Conservation (phyloP, 2,797 vertebrate genomes). For the Momotus momota region DNA sequence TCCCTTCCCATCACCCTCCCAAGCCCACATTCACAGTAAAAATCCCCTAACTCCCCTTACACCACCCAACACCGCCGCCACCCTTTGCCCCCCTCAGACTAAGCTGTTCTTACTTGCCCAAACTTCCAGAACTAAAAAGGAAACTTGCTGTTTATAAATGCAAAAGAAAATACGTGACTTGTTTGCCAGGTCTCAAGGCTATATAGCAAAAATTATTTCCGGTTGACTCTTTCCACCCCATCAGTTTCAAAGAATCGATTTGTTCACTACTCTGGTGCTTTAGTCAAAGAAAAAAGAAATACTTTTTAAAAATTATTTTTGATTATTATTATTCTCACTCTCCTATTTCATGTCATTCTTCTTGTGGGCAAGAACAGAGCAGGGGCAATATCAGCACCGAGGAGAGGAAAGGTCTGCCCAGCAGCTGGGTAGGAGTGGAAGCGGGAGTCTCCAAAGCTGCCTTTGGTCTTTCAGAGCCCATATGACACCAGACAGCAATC, state of each 20-base stretch:
- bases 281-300: not conserved
- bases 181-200: conserved; percentile 15
- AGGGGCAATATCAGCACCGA: not conserved
- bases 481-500: not conserved
- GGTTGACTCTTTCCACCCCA: conserved; percentile 12
- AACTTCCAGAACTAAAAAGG: not conserved
- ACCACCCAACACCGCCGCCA: not conserved
- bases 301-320: accelerated
- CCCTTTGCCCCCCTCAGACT: not conserved
- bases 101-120: not conserved
- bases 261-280: not conserved
- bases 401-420: not conserved
- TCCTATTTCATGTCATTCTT: conserved; percentile 11
- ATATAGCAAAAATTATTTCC: conserved; percentile 21
- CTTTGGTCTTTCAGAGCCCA: accelerated
- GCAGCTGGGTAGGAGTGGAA: not conserved
- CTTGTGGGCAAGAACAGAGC: not conserved
- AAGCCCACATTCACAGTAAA: not conserved
- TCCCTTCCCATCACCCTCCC: not conserved
- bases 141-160: not conserved
- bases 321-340: not conserved
- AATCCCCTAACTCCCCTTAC: accelerated
- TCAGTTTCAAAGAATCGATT: conserved; percentile 37
- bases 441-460: not conserved
- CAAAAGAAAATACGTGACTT: not conserved